Base-by-base conservation (phyloP, 30 jellyfish, hydroid and myxozoan species). In the Aurelia sp. region DNA sequence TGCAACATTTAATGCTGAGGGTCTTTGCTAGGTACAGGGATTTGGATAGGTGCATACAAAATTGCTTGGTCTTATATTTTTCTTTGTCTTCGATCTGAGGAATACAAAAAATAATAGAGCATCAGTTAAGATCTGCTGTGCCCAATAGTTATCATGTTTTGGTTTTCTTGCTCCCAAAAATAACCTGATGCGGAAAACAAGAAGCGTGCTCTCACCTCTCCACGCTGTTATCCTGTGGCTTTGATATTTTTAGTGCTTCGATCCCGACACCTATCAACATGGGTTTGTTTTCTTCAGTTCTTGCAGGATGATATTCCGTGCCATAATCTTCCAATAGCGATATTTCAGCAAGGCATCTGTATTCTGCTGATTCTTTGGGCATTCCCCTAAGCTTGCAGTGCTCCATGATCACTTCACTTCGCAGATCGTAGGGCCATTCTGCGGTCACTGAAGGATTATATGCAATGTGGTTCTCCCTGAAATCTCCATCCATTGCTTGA, bases 401-500 rank as follows among this genome's bases (percentile, higher is more conserved):
- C 65, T 90, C 97, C 73, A 90, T 41, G 11, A 90, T 95, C 41
- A 95, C 96, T 81, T 90, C 84, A 55, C 91, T 65, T 68, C 97
- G 92, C 63, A 86, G 82, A 17, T 95, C 99, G 52, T 77, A 85
- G n/a, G 92, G 81, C 99, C 99, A 95, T 24, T 67, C 81, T 16
- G 81, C 68, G 41, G 92, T 69, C 53, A 88, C 78, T 51, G 97
- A 80, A 18, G 99, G 99, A 50, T 88, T 95, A 62, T 95, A 95
- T 16, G 97, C 95, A 47, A 95, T 81, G 58, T 95, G 99, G 63
- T 95, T 95, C 71, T 95, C 99, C 22, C 99, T 74, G 72, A 95
- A 95, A 30, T 95, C 92, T 13, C 99, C 99, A 51, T 92, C 97
- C 47, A 33, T 82, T 27, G 93, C 97, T 58, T 95, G 99, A 4